Evolutionary conservation across 2,797 vertebrate species (phyloP).

Genomic region (Chloroceryle inda): DNA sequence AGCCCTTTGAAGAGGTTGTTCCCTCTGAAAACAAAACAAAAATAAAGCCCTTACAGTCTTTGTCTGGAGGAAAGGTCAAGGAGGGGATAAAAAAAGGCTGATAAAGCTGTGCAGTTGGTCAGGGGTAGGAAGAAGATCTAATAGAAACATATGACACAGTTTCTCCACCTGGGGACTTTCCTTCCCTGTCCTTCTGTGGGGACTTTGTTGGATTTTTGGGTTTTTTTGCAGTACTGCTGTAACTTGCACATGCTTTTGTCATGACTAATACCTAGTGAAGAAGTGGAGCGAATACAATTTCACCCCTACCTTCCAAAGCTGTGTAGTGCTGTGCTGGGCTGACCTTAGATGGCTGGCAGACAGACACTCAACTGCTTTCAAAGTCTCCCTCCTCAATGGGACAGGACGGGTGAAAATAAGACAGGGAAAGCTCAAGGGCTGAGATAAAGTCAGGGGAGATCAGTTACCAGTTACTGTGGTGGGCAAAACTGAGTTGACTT

Average conservation of each 20-base stretch:
- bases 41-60: neutral
- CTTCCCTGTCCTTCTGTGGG: neutral
- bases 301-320: neutral
- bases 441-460: neutral
- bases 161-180: neutral
- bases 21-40: neutral
- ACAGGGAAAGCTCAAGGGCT: neutral
- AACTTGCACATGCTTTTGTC: neutral
- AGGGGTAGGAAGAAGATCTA: neutral
- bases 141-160: neutral
- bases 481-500: neutral
- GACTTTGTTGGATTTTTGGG: neutral
- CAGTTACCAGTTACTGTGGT: neutral
- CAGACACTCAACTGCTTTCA: neutral
- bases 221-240: neutral
- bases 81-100: no score
- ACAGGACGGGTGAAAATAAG: neutral
- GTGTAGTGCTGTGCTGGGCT: neutral
- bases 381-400: no score
- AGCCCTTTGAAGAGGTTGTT: neutral
- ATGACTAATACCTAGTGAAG: neutral
- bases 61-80: neutral
- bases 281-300: neutral
- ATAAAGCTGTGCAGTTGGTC: neutral
- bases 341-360: neutral